Base-by-base conservation (phyloP, 2,113 vertebrate species). In the Anhinga rufa region DNA sequence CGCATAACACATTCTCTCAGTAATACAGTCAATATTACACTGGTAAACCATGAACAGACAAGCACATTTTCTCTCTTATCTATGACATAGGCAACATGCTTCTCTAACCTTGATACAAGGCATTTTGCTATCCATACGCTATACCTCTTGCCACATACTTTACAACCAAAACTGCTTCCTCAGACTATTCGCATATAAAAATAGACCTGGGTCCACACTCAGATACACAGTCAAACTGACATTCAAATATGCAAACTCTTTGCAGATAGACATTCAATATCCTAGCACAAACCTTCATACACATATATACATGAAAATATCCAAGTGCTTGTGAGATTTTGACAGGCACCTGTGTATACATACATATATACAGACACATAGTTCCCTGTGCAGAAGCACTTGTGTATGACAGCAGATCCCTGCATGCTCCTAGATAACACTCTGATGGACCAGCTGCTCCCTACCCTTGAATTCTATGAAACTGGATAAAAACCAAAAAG, bases 361-460 rank as follows among this genome's bases (percentile, higher is more conserved):
- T 36, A 13, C 9, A 2, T 25, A 25, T 34, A 10, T 6, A 82
- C 9, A 77, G 38, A 57, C 24, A 40, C 7, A 14, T 3, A 34
- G n/a, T 32, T 22, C 13, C 12, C 25, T 36, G 65, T 75, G 40
- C 29, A 38, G 11, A 28, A 65, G 9, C 24, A 54, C 65, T n/a
- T 48, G 18, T 3, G 22, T 29, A 5, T 20, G 24, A 12, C 22
- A 60, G 19, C 0, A 0, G 36, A 21, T 79, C 34, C 38, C n/a
- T 57, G 17, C 17, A 2, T 13, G 17, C 10, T 57, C 58, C 55
- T 34, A 26, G 18, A 62, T 17, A 75, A 6, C 58, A 72, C 11
- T 38, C 9, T 38, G 25, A 14, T 12, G 46, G 62, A 11, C 66
- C 6, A 22, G 26, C 24, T 31, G 2, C 10, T 55, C 42, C 48